These are phyloP conservation scores for Myiopsitta monachus DNA, from an alignment of 2,113 vertebrate species.

Conservation along the genomic window DNA sequence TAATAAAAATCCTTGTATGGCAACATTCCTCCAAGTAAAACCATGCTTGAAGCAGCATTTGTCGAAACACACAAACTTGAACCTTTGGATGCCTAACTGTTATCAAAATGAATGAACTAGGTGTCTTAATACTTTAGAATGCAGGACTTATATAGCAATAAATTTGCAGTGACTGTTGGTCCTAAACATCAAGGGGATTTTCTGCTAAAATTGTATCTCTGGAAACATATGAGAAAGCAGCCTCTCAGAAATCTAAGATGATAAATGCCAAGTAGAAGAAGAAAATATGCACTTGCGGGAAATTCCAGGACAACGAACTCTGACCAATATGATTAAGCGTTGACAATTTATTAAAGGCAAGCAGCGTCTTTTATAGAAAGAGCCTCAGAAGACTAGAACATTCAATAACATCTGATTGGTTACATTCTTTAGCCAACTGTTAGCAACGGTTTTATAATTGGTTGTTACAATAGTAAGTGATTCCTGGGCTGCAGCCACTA, in stretches of 20 bases:
- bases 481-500: no score
- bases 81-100: neutral
- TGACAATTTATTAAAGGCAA: no score
- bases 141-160: neutral
- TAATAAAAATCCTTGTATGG: neutral
- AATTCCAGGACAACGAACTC: no score
- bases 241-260: neutral
- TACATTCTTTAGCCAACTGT: no score
- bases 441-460: no score
- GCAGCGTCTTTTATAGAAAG: no score
- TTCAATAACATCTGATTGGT: no score
- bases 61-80: neutral
- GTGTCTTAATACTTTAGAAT: neutral
- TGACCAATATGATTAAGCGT: no score
- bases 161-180: neutral
- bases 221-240: neutral
- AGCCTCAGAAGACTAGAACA: no score
- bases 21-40: neutral
- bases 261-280: neutral
- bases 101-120: neutral
- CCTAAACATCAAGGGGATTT: neutral
- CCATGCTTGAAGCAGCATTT: neutral
- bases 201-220: neutral
- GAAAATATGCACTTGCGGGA: accelerated
- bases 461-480: no score